Evolutionary conservation across 2,888 invertebrate genomes (phyloP).

Genomic region (Tryphoninae sp.): DNA sequence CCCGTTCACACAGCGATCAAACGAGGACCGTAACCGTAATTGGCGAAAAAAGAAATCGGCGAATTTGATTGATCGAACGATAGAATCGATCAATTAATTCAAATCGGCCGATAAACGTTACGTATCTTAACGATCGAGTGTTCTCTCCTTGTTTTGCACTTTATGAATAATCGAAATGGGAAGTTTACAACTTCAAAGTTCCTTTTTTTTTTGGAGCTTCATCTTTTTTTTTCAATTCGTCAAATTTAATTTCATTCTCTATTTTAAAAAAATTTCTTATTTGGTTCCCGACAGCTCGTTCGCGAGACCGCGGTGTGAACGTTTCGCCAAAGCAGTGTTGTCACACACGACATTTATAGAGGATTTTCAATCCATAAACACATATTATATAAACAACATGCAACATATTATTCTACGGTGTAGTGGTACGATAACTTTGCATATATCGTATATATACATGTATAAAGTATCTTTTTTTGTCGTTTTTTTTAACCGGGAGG

Average conservation of each 20-base stretch:
- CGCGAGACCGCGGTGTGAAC: slow-evolving; percentile 67
- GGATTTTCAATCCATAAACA: slow-evolving; percentile 80
- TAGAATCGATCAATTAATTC: slow-evolving; percentile 21
- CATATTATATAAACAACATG: slow-evolving; percentile 81
- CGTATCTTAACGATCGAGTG: slow-evolving; percentile 15
- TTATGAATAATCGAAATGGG: slow-evolving; percentile 26
- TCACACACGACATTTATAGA: slow-evolving; percentile 79
- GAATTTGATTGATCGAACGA: slow-evolving; percentile 14
- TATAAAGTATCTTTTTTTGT: slow-evolving; percentile 52
- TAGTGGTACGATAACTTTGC: slow-evolving; percentile 74
- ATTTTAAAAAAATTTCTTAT: background rate
- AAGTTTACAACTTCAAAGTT: slow-evolving; percentile 14
- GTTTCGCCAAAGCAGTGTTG: slow-evolving; percentile 70
- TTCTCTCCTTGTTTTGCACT: slow-evolving; percentile 28
- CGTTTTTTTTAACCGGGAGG: slow-evolving; percentile 24
- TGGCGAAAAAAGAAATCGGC: background rate
- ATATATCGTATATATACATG: slow-evolving; percentile 64
- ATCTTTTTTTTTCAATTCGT: slow-evolving; percentile 26
- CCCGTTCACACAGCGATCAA: slow-evolving; percentile 61
- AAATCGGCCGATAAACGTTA: slow-evolving; percentile 18
- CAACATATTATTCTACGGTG: slow-evolving; percentile 80
- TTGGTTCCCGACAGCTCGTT: slow-evolving; percentile 28
- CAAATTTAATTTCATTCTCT: slow-evolving; percentile 44
- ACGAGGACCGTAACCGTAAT: slow-evolving; percentile 33
- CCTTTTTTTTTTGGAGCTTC: slow-evolving; percentile 24